Evolutionary conservation across 1,140 invertebrate species (phyloP), one percentile per base, ranked within the genome.

Genomic region (Phocides pigmalion): DNA sequence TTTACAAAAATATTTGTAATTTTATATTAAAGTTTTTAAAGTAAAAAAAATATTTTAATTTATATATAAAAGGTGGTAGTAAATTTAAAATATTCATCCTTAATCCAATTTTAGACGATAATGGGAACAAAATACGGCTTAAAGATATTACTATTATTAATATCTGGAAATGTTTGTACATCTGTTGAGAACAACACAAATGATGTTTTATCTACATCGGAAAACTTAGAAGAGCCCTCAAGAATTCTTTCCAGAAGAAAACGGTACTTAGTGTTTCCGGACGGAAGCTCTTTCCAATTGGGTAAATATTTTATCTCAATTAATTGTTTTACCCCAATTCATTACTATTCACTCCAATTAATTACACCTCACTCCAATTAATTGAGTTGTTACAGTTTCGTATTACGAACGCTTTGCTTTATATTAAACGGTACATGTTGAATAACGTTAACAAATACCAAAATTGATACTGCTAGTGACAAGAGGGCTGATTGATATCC

Each of bases 201-300:
- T 64, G 35, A 14, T 47, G 19, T 35, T 25, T 61, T 37, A 42
- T 46, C 17, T 54, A 41, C 49, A 49, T 66, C 54, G 35, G 46
- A 22, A 59, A 50, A 19, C 63, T 25, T 22, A 3, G 56, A 66
- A 37, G 41, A 37, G 17, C 58, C 63, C 47, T 62, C 51, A 15
- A 81, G 75, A 71, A 72, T 92, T 61, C 87, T 95, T 58, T 94
- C 94, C 0, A 93, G 95, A 64, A 93, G 92, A 70, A 95, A 94
- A 74, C 93, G 96, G 63, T 96, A 95, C 89, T 91, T 96, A 46
- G 92, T 95, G 66, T 96, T 96, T 89, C 96, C 96, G 1, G 95
- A 96, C 83, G 95, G 96, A 47, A 96, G 95, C 64, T 96, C 95
- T 15, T 94, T 96, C 77, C 94, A 95, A 87, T 87, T 96, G 88